Base-by-base conservation (phyloP, 2,797 vertebrate genomes). In the Numenius phaeopus region DNA sequence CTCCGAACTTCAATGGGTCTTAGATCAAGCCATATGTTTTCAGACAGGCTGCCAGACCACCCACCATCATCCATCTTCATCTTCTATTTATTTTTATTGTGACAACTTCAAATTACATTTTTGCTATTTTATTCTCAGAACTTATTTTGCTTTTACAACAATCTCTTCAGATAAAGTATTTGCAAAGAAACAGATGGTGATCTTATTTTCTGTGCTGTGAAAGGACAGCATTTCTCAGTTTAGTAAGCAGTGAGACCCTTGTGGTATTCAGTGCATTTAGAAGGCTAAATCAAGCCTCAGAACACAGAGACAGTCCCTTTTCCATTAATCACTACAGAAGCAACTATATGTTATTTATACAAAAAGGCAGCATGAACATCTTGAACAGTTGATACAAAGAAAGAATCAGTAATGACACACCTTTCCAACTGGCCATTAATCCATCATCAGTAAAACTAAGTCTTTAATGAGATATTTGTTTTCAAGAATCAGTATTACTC, bases 91-190 rank as follows among this genome's bases (percentile, higher is more conserved):
- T 80, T 79, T 76, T 59, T 77, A 61, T 90, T 94, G 54, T 92
- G 86, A 91, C 71, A 87, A 72, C 55, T 83, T 97, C 64, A 78
- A 81, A 94, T 96, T 80, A 32, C 37, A 44, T 94, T 92, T 93
- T 89, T 59, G 11, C 13, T 34, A 12, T 76, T 94, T 91, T 86
- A 26, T 80, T 87, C 67, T 96, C 37, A 73, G 26, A 90, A 90
- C 52, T 88, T 78, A 15, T 27, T 86, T 95, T 93, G 66, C 52
- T 87, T 87, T 82, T 87, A 21, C n/a, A 77, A 57, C 65, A 78
- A 17, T 85, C 55, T 92, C 37, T 82, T 83, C 71, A 73, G 71
- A 58, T 67, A 85, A 73, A 90, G 17, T 22, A 67, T 80, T 92
- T 82, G 20, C 52, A 50, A 55, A 59, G 80, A 92, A 93, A 78